These are phyloP conservation scores for Anisognathus igniventris DNA, from an alignment of 2,797 vertebrate species.

Conservation along the genomic window DNA sequence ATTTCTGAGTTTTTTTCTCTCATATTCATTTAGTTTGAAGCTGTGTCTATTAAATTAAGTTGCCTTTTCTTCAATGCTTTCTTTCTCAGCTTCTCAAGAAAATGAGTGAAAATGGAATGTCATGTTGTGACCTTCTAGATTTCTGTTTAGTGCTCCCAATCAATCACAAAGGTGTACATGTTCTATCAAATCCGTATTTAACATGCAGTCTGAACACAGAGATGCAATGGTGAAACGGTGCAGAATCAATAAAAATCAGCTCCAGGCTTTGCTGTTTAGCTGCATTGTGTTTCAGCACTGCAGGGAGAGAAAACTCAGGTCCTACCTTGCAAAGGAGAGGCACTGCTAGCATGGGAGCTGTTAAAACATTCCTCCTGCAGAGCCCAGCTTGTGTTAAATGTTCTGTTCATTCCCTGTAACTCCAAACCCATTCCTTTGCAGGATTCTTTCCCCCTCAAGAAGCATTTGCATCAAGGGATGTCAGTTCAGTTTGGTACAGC, in stretches of 20 bases:
- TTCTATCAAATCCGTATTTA: constrained; percentile 34
- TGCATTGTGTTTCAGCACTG: background rate
- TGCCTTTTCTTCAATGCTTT: background rate
- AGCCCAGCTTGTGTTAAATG: background rate
- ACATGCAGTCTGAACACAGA: background rate
- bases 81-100: background rate
- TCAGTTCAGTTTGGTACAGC: background rate
- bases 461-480: background rate
- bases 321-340: background rate
- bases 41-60: background rate
- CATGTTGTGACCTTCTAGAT: background rate
- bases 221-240: background rate
- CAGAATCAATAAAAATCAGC: constrained; percentile 36
- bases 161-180: constrained; percentile 12
- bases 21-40: constrained; percentile 12
- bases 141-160: constrained; percentile 25
- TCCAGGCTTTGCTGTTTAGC: background rate
- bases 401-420: background rate
- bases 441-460: background rate
- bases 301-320: background rate
- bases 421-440: background rate
- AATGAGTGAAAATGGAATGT: background rate
- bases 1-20: background rate
- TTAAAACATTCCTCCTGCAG: background rate
- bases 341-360: background rate